Evolutionary conservation across 2,113 vertebrate species (phyloP).

Genomic region (Mastomys coucha): DNA sequence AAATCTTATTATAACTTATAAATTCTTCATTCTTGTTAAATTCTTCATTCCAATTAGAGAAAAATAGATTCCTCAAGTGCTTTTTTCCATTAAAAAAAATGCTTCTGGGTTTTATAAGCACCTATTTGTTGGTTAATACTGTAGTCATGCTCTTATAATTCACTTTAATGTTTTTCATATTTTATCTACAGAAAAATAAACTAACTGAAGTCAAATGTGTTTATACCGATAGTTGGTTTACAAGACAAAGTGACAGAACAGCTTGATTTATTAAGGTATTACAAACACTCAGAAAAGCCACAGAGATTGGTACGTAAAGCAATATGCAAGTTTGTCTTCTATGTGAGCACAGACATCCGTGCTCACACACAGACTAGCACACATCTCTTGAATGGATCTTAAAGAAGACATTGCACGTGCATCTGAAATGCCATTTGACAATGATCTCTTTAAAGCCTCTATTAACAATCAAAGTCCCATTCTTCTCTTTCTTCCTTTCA

Average conservation of each 20-base stretch:
- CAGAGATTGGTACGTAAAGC: conserved; percentile 54
- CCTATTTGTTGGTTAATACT: conserved; percentile 55
- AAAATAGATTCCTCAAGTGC: not conserved
- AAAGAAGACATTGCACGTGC: not conserved
- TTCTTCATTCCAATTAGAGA: conserved; percentile 45
- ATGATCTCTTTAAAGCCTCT: conserved; percentile 80
- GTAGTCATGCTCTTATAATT: conserved; percentile 53
- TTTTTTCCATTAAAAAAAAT: not conserved
- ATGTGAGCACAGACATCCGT: not conserved
- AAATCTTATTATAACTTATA: not conserved
- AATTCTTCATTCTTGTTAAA: conserved; percentile 34
- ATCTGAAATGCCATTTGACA: not conserved
- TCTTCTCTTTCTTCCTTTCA: conserved; percentile 74
- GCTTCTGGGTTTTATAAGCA: conserved; percentile 39
- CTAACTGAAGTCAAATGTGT: not conserved
- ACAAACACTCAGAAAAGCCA: conserved; percentile 38
- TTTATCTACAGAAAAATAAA: conserved; percentile 56
- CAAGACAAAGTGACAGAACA: conserved; percentile 41
- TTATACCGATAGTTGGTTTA: conserved; percentile 54
- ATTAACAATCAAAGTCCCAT: conserved; percentile 81
- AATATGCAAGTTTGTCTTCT: not conserved
- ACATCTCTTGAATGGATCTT: conserved; percentile 39
- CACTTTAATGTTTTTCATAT: conserved; percentile 65
- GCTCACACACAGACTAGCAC: not conserved
- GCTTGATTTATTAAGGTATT: conserved; percentile 61